Conservation (phyloP, 2,888 invertebrate genomes). For the Tetragonisca angustula region DNA sequence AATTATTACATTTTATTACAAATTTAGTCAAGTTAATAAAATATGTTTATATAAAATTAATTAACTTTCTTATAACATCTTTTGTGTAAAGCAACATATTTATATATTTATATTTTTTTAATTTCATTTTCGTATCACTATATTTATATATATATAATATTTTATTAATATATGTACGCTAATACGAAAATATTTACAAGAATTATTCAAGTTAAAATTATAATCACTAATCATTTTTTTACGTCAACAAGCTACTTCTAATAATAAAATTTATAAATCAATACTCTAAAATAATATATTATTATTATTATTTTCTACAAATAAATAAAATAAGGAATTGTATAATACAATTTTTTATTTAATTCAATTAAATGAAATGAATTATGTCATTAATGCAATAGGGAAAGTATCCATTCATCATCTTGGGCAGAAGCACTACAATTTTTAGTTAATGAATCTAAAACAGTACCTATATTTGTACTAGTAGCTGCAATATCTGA, state of each 20-base stretch:
- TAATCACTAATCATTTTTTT: background rate
- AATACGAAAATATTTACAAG: background rate
- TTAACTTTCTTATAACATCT: background rate
- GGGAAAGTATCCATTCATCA: slow-evolving; percentile 61
- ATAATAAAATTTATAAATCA: background rate
- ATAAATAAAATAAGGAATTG: background rate
- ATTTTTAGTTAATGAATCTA: slow-evolving; percentile 48
- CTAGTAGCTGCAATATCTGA: slow-evolving; percentile 12
- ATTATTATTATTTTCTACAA: slow-evolving; percentile 10
- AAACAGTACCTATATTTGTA: slow-evolving; percentile 46
- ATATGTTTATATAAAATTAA: slow-evolving; percentile 7
- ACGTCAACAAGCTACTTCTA: background rate
- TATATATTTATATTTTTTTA: too few species aligned
- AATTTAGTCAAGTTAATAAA: background rate
- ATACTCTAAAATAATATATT: background rate
- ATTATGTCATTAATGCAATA: slow-evolving; percentile 30
- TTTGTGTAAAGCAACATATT: too few species aligned
- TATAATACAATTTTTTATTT: background rate
- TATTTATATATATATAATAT: too few species aligned
- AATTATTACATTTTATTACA: too few species aligned
- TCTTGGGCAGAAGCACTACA: slow-evolving; percentile 30
- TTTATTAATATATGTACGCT: too few species aligned
- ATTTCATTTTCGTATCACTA: too few species aligned
- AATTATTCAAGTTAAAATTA: background rate
- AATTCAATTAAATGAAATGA: background rate